phyloP scores from a whole-genome alignment of 1,140 invertebrate species.

The Littorina saxatilis region DNA sequence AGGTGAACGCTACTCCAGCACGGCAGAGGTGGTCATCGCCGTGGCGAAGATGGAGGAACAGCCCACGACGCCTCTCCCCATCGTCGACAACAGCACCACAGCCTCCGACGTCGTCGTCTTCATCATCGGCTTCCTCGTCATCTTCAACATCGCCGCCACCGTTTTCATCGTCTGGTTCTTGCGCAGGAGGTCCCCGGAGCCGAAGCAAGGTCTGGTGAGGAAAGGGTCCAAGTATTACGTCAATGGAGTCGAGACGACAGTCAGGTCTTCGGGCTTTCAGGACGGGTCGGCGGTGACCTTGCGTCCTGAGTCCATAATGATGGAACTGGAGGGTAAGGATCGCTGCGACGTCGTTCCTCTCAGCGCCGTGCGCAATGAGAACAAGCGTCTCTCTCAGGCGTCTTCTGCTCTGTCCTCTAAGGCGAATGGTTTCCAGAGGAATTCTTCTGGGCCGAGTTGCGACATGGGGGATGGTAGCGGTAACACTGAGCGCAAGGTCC shows the following conservation, averaged over 20 bases:
- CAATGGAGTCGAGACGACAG: background rate
- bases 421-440: background rate
- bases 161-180: slow-evolving; percentile 30
- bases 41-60: slow-evolving; percentile 12
- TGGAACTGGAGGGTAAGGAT: slow-evolving; percentile 25
- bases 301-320: background rate
- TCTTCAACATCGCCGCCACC: slow-evolving; percentile 39
- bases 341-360: slow-evolving; percentile 2
- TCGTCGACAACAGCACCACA: slow-evolving; percentile 11
- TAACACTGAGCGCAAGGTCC: background rate
- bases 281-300: slow-evolving; percentile 19
- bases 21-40: slow-evolving; percentile 34
- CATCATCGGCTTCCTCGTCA: slow-evolving; percentile 43
- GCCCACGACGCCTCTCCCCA: slow-evolving; percentile 30
- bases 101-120: slow-evolving; percentile 44
- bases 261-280: background rate
- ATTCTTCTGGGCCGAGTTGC: background rate
- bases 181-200: background rate
- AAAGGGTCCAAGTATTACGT: slow-evolving; percentile 43
- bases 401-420: background rate
- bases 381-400: background rate
- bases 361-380: background rate
- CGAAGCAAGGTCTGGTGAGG: slow-evolving; percentile 1
- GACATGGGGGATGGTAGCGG: background rate
- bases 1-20: slow-evolving; percentile 24